Conservation (phyloP, 2,113 vertebrate genomes). For the Hucho hucho region DNA sequence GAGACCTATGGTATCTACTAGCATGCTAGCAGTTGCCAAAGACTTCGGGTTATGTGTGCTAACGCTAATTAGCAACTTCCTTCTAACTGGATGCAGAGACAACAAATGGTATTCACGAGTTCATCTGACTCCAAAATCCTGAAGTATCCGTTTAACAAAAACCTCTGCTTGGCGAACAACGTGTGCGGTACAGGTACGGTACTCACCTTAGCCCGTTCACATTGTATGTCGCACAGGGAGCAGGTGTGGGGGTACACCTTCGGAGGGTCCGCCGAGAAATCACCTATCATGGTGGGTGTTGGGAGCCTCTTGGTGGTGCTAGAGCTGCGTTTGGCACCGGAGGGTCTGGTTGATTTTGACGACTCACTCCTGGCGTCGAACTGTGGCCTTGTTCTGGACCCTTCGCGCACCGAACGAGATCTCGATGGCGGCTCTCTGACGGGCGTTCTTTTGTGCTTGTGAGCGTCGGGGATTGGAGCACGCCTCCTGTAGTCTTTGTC, state of each 20-base stretch:
- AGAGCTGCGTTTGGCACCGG: not conserved
- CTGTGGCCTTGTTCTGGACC: conserved; percentile 34
- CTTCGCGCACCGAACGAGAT: conserved; percentile 70
- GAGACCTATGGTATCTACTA: too few relatives aligned
- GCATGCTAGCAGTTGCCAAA: too few relatives aligned
- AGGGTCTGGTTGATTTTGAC: conserved; percentile 68
- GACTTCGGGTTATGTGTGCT: too few relatives aligned
- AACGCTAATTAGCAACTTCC: too few relatives aligned
- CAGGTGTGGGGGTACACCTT: conserved; percentile 94
- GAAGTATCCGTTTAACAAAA: too few relatives aligned
- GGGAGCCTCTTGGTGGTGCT: conserved; percentile 81
- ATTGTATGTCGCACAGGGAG: conserved; percentile 91
- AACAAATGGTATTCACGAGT: too few relatives aligned
- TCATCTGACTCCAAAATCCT: too few relatives aligned
- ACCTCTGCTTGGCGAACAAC: not conserved
- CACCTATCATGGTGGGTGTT: conserved; percentile 89
- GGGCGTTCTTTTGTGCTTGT: conserved; percentile 46
- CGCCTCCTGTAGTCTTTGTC: conserved; percentile 61
- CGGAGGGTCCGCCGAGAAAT: conserved; percentile 89
- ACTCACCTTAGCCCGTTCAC: conserved; percentile 95
- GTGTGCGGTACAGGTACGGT: not conserved
- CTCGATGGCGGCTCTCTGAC: conserved; percentile 67
- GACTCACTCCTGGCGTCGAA: conserved; percentile 46
- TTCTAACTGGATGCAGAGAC: too few relatives aligned
- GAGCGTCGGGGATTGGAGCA: conserved; percentile 28